Base-by-base conservation (phyloP, 2,888 invertebrate species). In the Terebella lapidaria region DNA sequence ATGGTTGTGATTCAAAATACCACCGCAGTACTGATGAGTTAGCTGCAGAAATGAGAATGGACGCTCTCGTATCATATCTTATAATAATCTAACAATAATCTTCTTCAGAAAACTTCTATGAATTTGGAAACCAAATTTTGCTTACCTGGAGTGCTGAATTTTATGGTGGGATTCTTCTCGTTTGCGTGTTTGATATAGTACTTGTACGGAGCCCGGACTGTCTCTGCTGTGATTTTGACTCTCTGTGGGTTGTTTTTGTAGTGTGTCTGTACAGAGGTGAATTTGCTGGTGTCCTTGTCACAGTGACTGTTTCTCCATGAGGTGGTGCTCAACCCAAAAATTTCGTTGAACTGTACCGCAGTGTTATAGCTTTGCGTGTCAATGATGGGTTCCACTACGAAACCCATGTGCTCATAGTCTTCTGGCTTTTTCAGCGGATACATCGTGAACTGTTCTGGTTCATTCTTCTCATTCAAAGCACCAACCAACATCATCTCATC, bases 401-500 rank as follows among this genome's bases (percentile, higher is more conserved):
- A 1, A 47, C 1, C 45, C 46, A 27, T 26, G 5, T 5, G 5
- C 15, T 53, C 28, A 26, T 25, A 53, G 5, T 49, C 49, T 4
- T 51, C 51, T 0, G 54, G 42, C 25, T 42, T 54, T 27, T 60
- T 57, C 22, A 58, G 28, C 1, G 63, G 55, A 27, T 55, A 46
- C 15, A 63, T 53, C 0, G 60, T 60, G 56, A 45, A 63, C 22
- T 63, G 60, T 20, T 46, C 28, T 10, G 20, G 18, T 10, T 10
- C n/a, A 35, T 35, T 15, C n/a, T n/a, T 35, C 5, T 55, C 52
- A 29, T 27, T 54, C 28, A 28, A 42, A 4, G 27, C 18, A 0
- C 74, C 74, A 5, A 70, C 59, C 5, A 76, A 61, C 25, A 77
- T 71, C 29, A 74, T 68, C 46, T 75, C 74, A 24, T 73, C 71